Evolutionary conservation across 2,888 invertebrate genomes (phyloP).

Genomic region (Monoplex corrugatus): DNA sequence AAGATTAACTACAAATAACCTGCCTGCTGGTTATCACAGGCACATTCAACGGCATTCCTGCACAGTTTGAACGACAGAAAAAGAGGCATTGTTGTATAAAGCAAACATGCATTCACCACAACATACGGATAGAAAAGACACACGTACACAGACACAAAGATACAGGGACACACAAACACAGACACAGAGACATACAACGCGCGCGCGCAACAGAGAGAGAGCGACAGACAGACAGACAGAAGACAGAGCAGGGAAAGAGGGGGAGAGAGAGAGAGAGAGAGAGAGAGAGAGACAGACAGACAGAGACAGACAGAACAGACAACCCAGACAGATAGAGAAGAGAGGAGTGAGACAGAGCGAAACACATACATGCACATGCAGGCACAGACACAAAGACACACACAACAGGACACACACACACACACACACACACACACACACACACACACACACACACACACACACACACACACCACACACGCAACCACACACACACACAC

Average conservation of each 20-base stretch:
- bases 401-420: not conserved
- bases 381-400: not conserved
- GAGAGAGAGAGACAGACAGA: not conserved
- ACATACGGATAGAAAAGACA: too few species aligned
- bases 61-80: too few species aligned
- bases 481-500: not conserved
- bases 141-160: too few species aligned
- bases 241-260: not conserved
- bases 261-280: not conserved
- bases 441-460: constrained; percentile 27
- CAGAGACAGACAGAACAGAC: not conserved
- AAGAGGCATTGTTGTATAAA: too few species aligned
- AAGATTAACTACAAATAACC: too few species aligned
- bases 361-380: not conserved
- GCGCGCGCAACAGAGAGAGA: too few species aligned
- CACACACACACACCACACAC: not conserved
- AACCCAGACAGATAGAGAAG: not conserved
- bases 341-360: not conserved
- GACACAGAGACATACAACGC: too few species aligned
- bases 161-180: too few species aligned
- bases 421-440: constrained; percentile 7
- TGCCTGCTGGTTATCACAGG: too few species aligned
- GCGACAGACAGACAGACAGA: not conserved
- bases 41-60: too few species aligned
- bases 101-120: too few species aligned